A percentile compares a stretch with the other conserved stretches of the same genome.
These are phyloP conservation scores for Thalassaphorura encarpata DNA, from an alignment of 1,140 invertebrate genomes.

Conservation along the genomic window DNA sequence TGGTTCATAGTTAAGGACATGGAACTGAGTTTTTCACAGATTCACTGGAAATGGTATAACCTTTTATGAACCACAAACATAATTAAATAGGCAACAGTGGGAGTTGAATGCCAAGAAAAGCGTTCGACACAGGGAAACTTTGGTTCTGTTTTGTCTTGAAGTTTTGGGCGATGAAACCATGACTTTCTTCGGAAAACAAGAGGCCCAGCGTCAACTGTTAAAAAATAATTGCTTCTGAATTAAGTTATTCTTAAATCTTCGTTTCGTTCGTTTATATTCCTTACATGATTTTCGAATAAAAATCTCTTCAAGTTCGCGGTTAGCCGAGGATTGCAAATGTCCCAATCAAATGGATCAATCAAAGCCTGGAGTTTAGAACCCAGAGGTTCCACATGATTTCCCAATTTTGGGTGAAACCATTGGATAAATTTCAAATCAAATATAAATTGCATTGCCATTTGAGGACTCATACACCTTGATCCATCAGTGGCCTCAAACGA, in stretches of 20 bases:
- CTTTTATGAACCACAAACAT: not conserved
- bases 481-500: not conserved
- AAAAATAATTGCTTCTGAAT: not conserved
- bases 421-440: constrained; percentile 31
- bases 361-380: constrained; percentile 4
- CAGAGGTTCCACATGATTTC: constrained; percentile 7
- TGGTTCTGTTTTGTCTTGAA: constrained; percentile 31
- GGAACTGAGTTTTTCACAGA: no score
- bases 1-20: no score
- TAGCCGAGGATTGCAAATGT: constrained; percentile 24
- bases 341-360: constrained; percentile 30
- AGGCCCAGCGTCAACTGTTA: constrained; percentile 27
- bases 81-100: constrained; percentile 29
- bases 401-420: constrained; percentile 29
- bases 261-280: not conserved
- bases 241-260: not conserved
- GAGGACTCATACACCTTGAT: constrained; percentile 4
- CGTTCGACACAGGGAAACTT: constrained; percentile 16
- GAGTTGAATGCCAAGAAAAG: constrained; percentile 2
- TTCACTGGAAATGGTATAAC: not conserved
- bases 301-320: constrained; percentile 27
- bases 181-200: constrained; percentile 31
- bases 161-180: constrained; percentile 31
- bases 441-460: constrained; percentile 25
- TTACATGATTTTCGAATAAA: constrained; percentile 32